Conservation (phyloP, 2,888 invertebrate species). For the Poecilus cupreus region DNA sequence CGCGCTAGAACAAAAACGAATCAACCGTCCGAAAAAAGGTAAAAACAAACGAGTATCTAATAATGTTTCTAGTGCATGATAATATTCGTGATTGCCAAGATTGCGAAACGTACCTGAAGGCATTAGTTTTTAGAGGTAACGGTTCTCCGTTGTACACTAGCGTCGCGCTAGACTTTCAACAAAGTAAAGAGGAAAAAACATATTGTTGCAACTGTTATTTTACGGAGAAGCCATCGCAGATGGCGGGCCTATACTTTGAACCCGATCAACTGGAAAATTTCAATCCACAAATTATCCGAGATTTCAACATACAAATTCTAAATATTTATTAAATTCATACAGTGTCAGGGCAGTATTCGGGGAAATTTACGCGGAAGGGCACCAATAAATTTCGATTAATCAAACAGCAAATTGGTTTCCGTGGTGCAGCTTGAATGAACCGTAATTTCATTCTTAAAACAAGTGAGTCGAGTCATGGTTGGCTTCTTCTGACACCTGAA, state of each 20-base stretch:
- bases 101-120: slow-evolving; percentile 26
- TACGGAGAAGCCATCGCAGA: neutral
- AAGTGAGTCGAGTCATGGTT: neutral
- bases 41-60: slow-evolving; percentile 39
- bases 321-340: too few relatives aligned
- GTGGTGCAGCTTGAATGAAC: neutral
- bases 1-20: slow-evolving; percentile 29
- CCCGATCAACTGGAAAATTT: too few relatives aligned
- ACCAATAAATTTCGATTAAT: neutral
- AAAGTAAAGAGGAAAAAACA: slow-evolving; percentile 8
- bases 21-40: neutral
- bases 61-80: slow-evolving; percentile 41
- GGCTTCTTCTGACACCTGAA: neutral
- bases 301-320: too few relatives aligned
- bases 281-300: too few relatives aligned
- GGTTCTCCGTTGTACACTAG: neutral
- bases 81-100: slow-evolving; percentile 33
- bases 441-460: slow-evolving; percentile 6
- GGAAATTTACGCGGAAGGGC: neutral
- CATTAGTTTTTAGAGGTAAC: slow-evolving; percentile 32
- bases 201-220: slow-evolving; percentile 32
- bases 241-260: neutral
- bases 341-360: slow-evolving; percentile 14
- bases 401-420: neutral
- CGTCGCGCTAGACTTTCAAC: neutral